Evolutionary conservation across 2,888 invertebrate species (phyloP), one percentile per base, ranked within the genome.

Genomic region (Nymphalis c-album): DNA sequence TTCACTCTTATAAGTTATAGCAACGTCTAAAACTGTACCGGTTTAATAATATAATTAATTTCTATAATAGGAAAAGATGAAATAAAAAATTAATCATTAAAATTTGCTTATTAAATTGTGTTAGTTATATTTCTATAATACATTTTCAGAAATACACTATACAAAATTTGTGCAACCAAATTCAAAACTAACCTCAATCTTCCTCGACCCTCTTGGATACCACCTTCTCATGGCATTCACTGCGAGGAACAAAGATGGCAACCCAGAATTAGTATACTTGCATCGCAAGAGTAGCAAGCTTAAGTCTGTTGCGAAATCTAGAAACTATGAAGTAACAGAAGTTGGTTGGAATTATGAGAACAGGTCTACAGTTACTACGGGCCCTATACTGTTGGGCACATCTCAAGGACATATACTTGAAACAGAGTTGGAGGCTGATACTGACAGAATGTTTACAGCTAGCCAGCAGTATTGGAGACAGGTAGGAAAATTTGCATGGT

Each of bases 371-470:
- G 86, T 83, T 1, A 93, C 95, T 0, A 97, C 98, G 0, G 97
- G 97, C 1, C 95, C 97, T 0, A 97, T 99, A 77, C 89, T 99
- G 51, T 83, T 98, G 57, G 98, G 98, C 7, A 98, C 98, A 0
- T 96, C 96, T 0, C 96, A 96, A 82, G 98, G 98, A 0, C 91
- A 97, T 57, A 96, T 98, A 71, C 95, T 98, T 85, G 98, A 98
- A 88, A 97, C 97, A 0, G 98, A 98, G 84, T 93, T 98, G 62
- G 94, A 95, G 22, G 92, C 95, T 16, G 96, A 96, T 63, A 96
- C 95, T 71, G 98, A 98, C 70, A 96, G 95, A 81, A 95, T 97
- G 84, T 97, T 97, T 82, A 95, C 95, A 63, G 94, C 95, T 0
- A 87, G 88, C 67, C 96, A 97, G 77, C 96, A 96, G 77, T 97